phyloP scores from a whole-genome alignment of 2,888 invertebrate genomes.

The Drosophila pullipes region DNA sequence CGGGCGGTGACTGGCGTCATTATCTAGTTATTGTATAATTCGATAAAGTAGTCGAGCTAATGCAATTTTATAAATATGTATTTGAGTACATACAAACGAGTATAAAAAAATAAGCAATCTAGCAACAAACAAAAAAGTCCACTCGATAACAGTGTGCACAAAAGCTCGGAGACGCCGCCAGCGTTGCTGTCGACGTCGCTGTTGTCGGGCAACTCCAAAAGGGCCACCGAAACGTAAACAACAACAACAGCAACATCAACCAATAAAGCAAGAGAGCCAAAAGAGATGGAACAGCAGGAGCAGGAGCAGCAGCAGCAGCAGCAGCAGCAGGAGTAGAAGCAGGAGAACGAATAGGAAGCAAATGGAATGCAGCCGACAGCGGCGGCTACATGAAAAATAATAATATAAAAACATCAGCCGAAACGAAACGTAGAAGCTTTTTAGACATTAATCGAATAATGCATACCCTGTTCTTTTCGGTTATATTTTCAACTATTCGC shows the following conservation, averaged over 20 bases:
- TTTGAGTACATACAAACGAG: neutral
- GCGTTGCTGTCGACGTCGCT: constrained; percentile 23
- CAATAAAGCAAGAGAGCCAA: constrained; percentile 41
- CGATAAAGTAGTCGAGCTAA: constrained; percentile 34
- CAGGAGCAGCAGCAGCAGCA: constrained; percentile 29
- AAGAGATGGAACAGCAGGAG: constrained; percentile 27
- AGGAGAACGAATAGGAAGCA: constrained; percentile 17
- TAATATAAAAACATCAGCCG: constrained; percentile 59
- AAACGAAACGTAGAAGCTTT: constrained; percentile 10
- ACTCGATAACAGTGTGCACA: constrained; percentile 49
- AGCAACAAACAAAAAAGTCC: constrained; percentile 46
- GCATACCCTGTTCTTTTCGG: constrained; percentile 29
- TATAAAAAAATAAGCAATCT: constrained; percentile 19
- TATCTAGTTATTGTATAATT: constrained; percentile 38
- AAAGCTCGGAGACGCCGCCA: constrained; percentile 40
- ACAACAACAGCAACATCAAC: constrained; percentile 52
- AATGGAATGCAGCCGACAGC: constrained; percentile 55
- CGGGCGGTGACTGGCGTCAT: constrained; percentile 7
- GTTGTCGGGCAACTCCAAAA: constrained; percentile 63
- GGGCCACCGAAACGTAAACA: constrained; percentile 69
- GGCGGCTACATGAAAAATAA: constrained; percentile 56
- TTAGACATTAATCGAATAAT: constrained; percentile 9
- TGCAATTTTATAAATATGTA: constrained; percentile 35
- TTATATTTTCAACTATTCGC: neutral
- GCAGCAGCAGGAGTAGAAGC: constrained; percentile 14